Percentiles rank a stretch among this genome's conserved stretches.
phyloP scores from a whole-genome alignment of 2,113 vertebrate genomes.

The Oreotragus oreotragus region DNA sequence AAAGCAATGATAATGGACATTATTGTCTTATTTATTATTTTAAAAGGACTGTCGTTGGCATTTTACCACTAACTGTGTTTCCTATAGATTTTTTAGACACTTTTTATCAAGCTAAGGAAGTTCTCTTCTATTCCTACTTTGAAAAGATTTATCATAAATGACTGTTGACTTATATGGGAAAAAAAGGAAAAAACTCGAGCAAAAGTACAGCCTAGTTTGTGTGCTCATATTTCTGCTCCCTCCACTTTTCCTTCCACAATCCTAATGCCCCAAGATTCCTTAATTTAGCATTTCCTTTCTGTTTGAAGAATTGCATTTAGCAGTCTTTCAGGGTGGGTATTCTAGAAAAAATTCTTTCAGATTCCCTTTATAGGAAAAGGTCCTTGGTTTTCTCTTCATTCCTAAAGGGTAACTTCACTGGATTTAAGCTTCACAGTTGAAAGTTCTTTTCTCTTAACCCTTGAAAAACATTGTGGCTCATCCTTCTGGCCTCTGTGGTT shows the following conservation, averaged over 20 bases:
- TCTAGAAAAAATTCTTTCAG: too few species aligned
- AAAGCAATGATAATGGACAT: not conserved
- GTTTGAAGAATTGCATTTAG: not conserved
- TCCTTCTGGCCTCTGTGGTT: not conserved
- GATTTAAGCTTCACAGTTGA: not conserved
- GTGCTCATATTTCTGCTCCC: too few species aligned
- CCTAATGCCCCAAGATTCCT: too few species aligned
- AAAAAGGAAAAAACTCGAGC: not conserved
- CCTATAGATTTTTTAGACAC: not conserved
- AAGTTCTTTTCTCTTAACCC: not conserved
- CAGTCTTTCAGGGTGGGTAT: not conserved
- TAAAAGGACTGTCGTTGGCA: not conserved
- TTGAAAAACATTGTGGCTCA: not conserved
- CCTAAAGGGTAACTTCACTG: not conserved
- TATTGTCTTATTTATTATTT: not conserved
- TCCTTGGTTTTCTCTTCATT: not conserved
- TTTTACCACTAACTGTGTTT: not conserved
- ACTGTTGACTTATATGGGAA: not conserved
- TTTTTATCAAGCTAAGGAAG: not conserved
- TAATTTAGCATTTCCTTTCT: not conserved
- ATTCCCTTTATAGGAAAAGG: not conserved
- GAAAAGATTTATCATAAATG: not conserved
- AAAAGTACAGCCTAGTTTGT: fast-evolving
- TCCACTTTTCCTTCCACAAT: not conserved
- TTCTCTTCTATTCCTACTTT: not conserved